These are phyloP conservation scores for Drosophila ercepeae DNA, from an alignment of 1,140 invertebrate species.

Conservation along the genomic window DNA sequence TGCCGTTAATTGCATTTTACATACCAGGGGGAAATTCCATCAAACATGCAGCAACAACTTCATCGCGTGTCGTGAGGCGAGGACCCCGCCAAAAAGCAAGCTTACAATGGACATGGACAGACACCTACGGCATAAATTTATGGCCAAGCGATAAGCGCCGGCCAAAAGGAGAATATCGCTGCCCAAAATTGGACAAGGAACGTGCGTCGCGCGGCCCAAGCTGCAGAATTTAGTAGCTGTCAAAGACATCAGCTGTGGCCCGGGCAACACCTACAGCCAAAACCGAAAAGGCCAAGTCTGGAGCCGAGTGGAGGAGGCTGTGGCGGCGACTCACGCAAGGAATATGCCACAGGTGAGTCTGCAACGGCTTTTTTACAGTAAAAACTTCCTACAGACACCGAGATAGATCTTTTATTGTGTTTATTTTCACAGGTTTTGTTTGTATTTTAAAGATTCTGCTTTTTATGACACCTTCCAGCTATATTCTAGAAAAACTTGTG, in stretches of 20 bases:
- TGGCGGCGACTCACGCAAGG: slow-evolving; percentile 57
- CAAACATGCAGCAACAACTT: slow-evolving; percentile 58
- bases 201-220: slow-evolving; percentile 61
- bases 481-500: not conserved
- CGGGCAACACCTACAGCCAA: slow-evolving; percentile 71
- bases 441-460: not conserved
- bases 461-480: not conserved
- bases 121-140: slow-evolving; percentile 68
- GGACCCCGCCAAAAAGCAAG: slow-evolving; percentile 67
- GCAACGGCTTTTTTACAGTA: slow-evolving; percentile 7
- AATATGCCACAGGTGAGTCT: slow-evolving; percentile 54
- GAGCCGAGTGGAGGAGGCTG: slow-evolving; percentile 11
- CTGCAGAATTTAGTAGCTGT: slow-evolving; percentile 77
- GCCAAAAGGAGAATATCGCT: slow-evolving; percentile 41
- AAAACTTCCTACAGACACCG: not conserved
- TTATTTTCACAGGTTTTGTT: not conserved
- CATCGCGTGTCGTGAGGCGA: slow-evolving; percentile 73
- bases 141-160: slow-evolving; percentile 75
- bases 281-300: not conserved
- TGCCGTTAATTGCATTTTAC: slow-evolving; percentile 76
- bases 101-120: slow-evolving; percentile 30
- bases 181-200: slow-evolving; percentile 80
- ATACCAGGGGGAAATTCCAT: slow-evolving; percentile 48
- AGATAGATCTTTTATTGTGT: too few species aligned
- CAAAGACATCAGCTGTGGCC: slow-evolving; percentile 78